Evolutionary conservation across 2,888 invertebrate species (phyloP), one percentile per base, ranked within the genome.

Genomic region (Synanthedon formicaeformis): DNA sequence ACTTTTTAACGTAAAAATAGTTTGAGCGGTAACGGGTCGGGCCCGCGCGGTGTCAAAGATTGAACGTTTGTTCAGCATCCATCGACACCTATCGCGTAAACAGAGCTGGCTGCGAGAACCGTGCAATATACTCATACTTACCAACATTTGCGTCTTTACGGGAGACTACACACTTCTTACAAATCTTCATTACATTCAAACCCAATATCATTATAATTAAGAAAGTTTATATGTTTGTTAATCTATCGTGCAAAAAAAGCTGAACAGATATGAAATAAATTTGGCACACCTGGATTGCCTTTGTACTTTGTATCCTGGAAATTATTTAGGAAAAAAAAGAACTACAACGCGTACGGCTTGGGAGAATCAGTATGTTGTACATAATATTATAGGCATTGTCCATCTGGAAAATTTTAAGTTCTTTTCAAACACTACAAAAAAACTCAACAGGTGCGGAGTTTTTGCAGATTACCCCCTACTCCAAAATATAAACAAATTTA

Each of bases 21-120:
- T 70, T 57, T 61, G 63, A 58, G 70, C 64, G 62, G 65, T 63
- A 61, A 64, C 55, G 64, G 73, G 71, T 34, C 34, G 70, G 76
- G 71, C 71, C 67, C 65, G 66, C 63, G 66, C 64, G 74, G 81
- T 84, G 83, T 83, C 82, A 82, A 81, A 81, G 76, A 76, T 71
- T 75, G 75, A 62, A 69, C 41, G 50, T 12, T 18, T 50, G 52
- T 50, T 50, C 50, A 53, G 14, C 51, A 50, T 56, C 56, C 51
- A 53, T 54, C 56, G 52, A 50, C 56, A 53, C 51, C 18, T 50
- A 62, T 76, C 75, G 74, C 77, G 79, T 86, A 86, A 86, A 86
- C 86, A 84, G 58, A 62, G 65, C 59, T 63, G 59, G 65, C 59
- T 57, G 58, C 58, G 54, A 62, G 57, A 56, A 55, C 56, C 55